Percentiles rank a stretch among this genome's conserved stretches.
Conservation (phyloP, 2,888 invertebrate species). For the Nipponacmea schrenckii region DNA sequence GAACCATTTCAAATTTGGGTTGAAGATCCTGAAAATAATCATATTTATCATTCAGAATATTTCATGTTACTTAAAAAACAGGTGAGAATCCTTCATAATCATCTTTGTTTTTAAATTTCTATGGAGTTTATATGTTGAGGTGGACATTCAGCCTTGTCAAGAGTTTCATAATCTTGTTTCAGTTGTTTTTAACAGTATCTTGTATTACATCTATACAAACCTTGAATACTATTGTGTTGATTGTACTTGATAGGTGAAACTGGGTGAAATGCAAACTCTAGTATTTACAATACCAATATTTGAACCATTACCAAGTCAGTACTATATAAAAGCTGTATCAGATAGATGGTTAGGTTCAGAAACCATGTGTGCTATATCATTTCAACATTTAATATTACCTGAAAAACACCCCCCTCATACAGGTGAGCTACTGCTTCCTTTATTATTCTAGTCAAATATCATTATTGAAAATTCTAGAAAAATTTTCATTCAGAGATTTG, state of each 20-base stretch:
- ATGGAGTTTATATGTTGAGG: no score
- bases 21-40: slow-evolving; percentile 92
- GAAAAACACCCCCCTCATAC: slow-evolving; percentile 93
- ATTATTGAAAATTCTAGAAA: not conserved
- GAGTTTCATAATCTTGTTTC: no score
- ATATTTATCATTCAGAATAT: slow-evolving; percentile 95
- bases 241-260: slow-evolving; percentile 73
- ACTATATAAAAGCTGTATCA: slow-evolving; percentile 86
- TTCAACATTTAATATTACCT: slow-evolving; percentile 89
- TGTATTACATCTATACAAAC: no score
- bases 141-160: no score
- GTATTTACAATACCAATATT: slow-evolving; percentile 94
- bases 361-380: slow-evolving; percentile 71
- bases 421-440: slow-evolving; percentile 69
- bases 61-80: slow-evolving; percentile 85
- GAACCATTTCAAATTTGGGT: slow-evolving; percentile 98
- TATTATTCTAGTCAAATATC: not conserved
- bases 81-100: slow-evolving; percentile 67
- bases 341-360: slow-evolving; percentile 83
- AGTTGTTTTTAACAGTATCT: no score
- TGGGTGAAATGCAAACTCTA: slow-evolving; percentile 82
- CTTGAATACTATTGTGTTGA: no score
- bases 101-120: no score
- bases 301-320: slow-evolving; percentile 87
- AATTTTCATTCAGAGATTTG: not conserved